These are phyloP conservation scores for Neolamprologus toae DNA, from an alignment of 2,113 vertebrate genomes.

Conservation along the genomic window DNA sequence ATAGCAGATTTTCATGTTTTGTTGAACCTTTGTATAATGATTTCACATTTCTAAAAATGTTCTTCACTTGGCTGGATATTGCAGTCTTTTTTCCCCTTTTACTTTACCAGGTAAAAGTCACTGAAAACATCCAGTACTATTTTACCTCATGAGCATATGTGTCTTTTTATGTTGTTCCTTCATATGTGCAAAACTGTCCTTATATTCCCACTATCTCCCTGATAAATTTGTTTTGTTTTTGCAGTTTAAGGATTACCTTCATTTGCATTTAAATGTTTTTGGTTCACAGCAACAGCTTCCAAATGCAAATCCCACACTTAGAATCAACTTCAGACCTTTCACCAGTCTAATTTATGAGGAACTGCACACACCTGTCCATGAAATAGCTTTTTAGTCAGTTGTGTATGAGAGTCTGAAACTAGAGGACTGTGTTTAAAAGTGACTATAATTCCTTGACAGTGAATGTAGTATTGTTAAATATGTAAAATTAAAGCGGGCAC, in stretches of 20 bases:
- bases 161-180: neutral
- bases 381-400: neutral
- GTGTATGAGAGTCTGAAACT: neutral
- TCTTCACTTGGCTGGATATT: neutral
- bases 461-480: neutral
- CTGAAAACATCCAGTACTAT: neutral
- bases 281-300: neutral
- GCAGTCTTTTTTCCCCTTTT: neutral
- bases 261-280: neutral
- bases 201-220: neutral
- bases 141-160: neutral
- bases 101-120: neutral
- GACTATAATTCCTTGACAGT: neutral
- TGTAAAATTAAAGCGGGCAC: neutral
- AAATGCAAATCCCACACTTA: neutral
- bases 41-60: neutral
- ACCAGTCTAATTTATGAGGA: neutral
- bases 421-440: neutral
- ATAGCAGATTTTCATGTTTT: neutral
- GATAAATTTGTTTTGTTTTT: neutral
- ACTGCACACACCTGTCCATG: neutral
- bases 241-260: neutral
- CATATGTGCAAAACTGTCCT: neutral
- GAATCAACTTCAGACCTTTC: neutral
- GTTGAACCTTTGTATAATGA: neutral